Conservation (phyloP, 2,888 invertebrate species). For the Volucella inflata region DNA sequence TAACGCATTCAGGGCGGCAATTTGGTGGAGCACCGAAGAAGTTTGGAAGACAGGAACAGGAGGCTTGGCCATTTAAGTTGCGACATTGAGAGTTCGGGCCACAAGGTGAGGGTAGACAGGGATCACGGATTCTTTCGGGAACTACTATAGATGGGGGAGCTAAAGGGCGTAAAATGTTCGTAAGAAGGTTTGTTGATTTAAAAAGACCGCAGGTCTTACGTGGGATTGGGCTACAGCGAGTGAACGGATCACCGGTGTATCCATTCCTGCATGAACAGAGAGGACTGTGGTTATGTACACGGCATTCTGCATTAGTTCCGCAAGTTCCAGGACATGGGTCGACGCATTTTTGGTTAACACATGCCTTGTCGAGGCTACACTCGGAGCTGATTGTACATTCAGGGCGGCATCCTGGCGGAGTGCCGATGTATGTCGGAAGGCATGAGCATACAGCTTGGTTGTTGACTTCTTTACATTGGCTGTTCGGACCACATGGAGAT, state of each 20-base stretch:
- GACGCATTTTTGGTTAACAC: conserved; percentile 88
- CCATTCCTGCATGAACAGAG: conserved; percentile 88
- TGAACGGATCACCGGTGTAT: conserved; percentile 90
- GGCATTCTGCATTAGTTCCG: conserved; percentile 88
- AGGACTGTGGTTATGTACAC: conserved; percentile 89
- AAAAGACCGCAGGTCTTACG: conserved; percentile 79
- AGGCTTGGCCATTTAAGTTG: conserved; percentile 86
- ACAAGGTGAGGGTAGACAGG: conserved; percentile 88
- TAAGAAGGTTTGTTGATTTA: conserved; percentile 82
- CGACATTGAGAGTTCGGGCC: conserved; percentile 88
- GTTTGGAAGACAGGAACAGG: conserved; percentile 87
- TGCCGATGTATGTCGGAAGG: conserved; percentile 87
- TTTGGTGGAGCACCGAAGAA: conserved; percentile 90
- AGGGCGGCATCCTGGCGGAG: conserved; percentile 90
- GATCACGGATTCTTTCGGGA: conserved; percentile 83
- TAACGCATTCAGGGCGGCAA: conserved; percentile 89
- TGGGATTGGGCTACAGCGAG: conserved; percentile 84
- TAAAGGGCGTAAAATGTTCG: conserved; percentile 81
- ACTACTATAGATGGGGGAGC: conserved; percentile 78
- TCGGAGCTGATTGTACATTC: conserved; percentile 88
- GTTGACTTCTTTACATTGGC: conserved; percentile 89
- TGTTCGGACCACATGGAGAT: conserved; percentile 91
- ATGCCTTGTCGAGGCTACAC: conserved; percentile 87
- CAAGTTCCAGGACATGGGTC: conserved; percentile 89
- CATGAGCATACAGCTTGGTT: conserved; percentile 89